phyloP scores from a whole-genome alignment of 2,797 vertebrate species.

The Sciurus carolinensis region DNA sequence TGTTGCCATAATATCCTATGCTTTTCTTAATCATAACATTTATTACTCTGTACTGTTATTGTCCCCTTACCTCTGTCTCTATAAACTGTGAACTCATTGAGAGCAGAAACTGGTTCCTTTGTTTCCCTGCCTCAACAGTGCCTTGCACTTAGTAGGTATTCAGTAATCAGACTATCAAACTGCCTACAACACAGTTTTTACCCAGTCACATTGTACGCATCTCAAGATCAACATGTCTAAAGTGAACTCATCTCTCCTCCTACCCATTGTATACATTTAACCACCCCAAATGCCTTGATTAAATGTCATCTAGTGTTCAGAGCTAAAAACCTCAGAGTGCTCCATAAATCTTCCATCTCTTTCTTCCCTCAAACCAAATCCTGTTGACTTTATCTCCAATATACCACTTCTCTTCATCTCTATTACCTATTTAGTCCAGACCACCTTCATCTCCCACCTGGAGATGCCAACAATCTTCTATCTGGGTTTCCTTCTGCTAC shows the following conservation, averaged over 20 bases:
- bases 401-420: background rate
- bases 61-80: constrained; percentile 23
- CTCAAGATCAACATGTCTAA: constrained; percentile 47
- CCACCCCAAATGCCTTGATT: background rate
- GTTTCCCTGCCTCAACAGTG: background rate
- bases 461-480: constrained; percentile 16
- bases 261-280: constrained; percentile 26
- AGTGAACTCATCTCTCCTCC: constrained; percentile 35
- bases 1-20: background rate
- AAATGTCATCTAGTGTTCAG: background rate
- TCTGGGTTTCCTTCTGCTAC: background rate
- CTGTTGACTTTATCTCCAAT: constrained; percentile 38
- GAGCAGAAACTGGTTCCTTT: constrained; percentile 52
- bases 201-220: background rate
- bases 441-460: constrained; percentile 39
- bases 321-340: constrained; percentile 41
- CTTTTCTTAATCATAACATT: constrained; percentile 50
- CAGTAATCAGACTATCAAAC: constrained; percentile 57
- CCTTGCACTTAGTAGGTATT: constrained; percentile 17
- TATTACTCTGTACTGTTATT: constrained; percentile 46
- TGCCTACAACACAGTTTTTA: background rate
- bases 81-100: constrained; percentile 51
- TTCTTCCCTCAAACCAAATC: constrained; percentile 44
- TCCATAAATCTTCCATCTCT: constrained; percentile 24
- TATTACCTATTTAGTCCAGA: background rate